phyloP scores from a whole-genome alignment of 2,797 vertebrate species.

The Coluber constrictor region DNA sequence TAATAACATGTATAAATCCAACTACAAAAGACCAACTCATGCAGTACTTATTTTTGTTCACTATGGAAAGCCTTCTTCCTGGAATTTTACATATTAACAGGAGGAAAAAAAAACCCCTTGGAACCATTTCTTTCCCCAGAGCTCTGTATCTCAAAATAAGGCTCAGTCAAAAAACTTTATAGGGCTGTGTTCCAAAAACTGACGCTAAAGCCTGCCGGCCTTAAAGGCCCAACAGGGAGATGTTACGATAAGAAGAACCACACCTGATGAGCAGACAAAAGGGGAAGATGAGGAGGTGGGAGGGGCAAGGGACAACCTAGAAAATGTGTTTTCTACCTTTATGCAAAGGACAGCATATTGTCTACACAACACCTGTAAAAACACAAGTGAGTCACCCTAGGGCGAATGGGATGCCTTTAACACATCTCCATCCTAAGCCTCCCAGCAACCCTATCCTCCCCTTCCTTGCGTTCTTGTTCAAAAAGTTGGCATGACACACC shows the following conservation, averaged over 20 bases:
- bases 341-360: background rate
- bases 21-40: background rate
- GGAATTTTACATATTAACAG: background rate
- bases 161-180: background rate
- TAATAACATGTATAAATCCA: background rate
- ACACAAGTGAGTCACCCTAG: too few species aligned
- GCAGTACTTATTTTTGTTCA: background rate
- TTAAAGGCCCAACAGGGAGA: background rate
- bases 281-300: slow-evolving; percentile 82
- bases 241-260: background rate
- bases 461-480: background rate
- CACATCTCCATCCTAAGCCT: too few species aligned
- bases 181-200: background rate
- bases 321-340: background rate
- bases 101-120: background rate
- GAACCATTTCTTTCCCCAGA: background rate
- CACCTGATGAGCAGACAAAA: slow-evolving; percentile 82
- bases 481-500: fast-evolving
- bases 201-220: background rate
- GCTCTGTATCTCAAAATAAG: background rate
- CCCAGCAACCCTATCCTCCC: background rate
- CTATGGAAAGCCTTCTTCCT: background rate
- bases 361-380: background rate
- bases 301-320: slow-evolving; percentile 2
- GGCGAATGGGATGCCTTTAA: background rate